These are phyloP conservation scores for Ictalurus punctatus DNA, from an alignment of 2,113 vertebrate genomes.

Conservation along the genomic window DNA sequence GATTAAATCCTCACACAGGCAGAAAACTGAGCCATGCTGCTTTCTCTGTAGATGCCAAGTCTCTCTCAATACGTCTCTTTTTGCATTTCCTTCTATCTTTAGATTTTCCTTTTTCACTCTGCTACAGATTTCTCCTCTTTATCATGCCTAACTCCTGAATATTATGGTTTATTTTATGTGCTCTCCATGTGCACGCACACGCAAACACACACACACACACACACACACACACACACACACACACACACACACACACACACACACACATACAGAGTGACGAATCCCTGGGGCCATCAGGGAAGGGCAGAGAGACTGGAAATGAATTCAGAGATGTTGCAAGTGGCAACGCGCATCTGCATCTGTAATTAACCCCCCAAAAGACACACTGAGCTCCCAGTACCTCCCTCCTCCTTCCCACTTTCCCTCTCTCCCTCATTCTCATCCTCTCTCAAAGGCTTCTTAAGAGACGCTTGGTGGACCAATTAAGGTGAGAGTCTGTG, in stretches of 20 bases:
- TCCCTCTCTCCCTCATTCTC: slow-evolving; percentile 65
- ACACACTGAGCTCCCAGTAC: slow-evolving; percentile 62
- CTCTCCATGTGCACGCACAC: slow-evolving; percentile 42
- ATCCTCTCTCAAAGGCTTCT: slow-evolving; percentile 75
- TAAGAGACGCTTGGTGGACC: slow-evolving; percentile 78
- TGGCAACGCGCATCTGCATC: slow-evolving; percentile 81
- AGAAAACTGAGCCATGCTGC: neutral
- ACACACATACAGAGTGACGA: slow-evolving; percentile 28
- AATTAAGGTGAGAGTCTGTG: slow-evolving; percentile 76
- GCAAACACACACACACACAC: slow-evolving; percentile 33
- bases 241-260: slow-evolving; percentile 35
- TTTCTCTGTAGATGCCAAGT: neutral
- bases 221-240: slow-evolving; percentile 33
- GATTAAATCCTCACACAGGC: neutral
- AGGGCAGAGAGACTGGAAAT: slow-evolving; percentile 80
- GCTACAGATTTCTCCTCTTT: slow-evolving; percentile 53
- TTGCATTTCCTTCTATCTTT: slow-evolving; percentile 9
- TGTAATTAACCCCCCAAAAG: slow-evolving; percentile 79
- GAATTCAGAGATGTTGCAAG: slow-evolving; percentile 81
- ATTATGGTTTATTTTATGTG: slow-evolving; percentile 74
- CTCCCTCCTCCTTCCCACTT: slow-evolving; percentile 40
- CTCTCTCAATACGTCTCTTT: neutral
- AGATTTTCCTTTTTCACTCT: slow-evolving; percentile 4
- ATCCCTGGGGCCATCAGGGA: slow-evolving; percentile 75
- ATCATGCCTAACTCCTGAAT: slow-evolving; percentile 63